A percentile compares a stretch with the other conserved stretches of the same genome.
Evolutionary conservation across 2,888 invertebrate genomes (phyloP).

Genomic region (Morpho achilles): DNA sequence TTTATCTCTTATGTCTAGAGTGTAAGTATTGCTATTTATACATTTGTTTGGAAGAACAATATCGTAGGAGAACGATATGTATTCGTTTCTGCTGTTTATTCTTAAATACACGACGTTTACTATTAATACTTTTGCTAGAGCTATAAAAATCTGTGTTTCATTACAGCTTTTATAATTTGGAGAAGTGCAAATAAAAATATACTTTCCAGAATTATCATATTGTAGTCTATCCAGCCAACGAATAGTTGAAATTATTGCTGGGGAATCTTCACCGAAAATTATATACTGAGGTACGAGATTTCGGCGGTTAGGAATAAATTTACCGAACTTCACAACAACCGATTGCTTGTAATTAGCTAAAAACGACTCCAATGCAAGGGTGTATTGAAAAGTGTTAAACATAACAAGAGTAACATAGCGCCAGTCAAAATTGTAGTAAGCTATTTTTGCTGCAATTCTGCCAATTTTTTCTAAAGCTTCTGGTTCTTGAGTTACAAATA

Average conservation of each 20-base stretch:
- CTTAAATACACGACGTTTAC: constrained; percentile 45
- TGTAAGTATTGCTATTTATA: constrained; percentile 36
- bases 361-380: constrained; percentile 41
- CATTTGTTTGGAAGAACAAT: constrained; percentile 40
- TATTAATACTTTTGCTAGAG: constrained; percentile 34
- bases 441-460: constrained; percentile 48
- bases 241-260: constrained; percentile 38
- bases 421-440: constrained; percentile 52
- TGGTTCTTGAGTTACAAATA: constrained; percentile 30
- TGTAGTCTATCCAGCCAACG: constrained; percentile 36
- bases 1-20: constrained; percentile 31
- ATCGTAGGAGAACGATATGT: constrained; percentile 37
- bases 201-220: constrained; percentile 47
- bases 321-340: constrained; percentile 39
- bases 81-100: constrained; percentile 26
- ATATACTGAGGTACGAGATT: constrained; percentile 41
- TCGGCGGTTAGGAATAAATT: constrained; percentile 31
- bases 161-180: constrained; percentile 36
- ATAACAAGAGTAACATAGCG: constrained; percentile 46
- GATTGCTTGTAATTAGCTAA: constrained; percentile 39
- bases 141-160: constrained; percentile 39
- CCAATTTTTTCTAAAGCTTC: constrained; percentile 35
- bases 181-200: constrained; percentile 43
- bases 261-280: constrained; percentile 40
- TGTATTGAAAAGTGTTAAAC: constrained; percentile 34